A percentile compares a stretch with the other conserved stretches of the same genome.
Conservation (phyloP, 1,140 invertebrate species). For the Hesperophylax magnus region DNA sequence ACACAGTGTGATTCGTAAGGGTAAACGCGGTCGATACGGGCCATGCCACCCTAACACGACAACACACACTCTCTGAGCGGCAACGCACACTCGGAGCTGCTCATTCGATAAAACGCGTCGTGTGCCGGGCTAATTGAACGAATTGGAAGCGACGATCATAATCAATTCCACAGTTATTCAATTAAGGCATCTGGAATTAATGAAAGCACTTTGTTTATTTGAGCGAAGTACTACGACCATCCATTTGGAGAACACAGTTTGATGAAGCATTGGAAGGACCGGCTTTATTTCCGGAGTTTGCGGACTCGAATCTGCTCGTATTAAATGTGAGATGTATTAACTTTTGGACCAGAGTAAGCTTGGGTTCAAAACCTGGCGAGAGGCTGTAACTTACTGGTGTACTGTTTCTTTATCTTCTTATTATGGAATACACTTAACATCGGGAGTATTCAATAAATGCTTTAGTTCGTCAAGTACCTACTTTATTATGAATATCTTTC, state of each 20-base stretch:
- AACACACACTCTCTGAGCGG: too few relatives aligned
- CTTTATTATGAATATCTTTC: too few relatives aligned
- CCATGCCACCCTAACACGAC: neutral
- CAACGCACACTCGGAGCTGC: too few relatives aligned
- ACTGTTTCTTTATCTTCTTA: too few relatives aligned
- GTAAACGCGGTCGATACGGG: constrained; percentile 6
- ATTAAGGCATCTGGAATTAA: constrained; percentile 1
- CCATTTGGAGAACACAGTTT: neutral
- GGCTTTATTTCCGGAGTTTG: neutral
- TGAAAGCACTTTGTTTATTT: neutral
- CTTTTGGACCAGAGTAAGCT: too few relatives aligned
- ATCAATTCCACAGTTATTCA: constrained; percentile 27
- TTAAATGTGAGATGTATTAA: too few relatives aligned
- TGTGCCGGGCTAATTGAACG: constrained; percentile 31
- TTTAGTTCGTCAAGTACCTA: too few relatives aligned
- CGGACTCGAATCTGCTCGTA: too few relatives aligned
- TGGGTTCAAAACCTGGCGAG: too few relatives aligned
- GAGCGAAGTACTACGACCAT: neutral
- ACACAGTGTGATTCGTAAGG: neutral
- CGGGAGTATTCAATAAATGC: too few relatives aligned
- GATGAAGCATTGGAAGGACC: neutral
- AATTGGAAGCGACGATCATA: constrained; percentile 12
- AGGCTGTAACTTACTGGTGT: too few relatives aligned
- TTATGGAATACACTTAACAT: too few relatives aligned
- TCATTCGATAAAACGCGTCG: constrained; percentile 13